Evolutionary conservation across 2,888 invertebrate species (phyloP), one percentile per base, ranked within the genome.

Genomic region (Melanostoma mellinum): DNA sequence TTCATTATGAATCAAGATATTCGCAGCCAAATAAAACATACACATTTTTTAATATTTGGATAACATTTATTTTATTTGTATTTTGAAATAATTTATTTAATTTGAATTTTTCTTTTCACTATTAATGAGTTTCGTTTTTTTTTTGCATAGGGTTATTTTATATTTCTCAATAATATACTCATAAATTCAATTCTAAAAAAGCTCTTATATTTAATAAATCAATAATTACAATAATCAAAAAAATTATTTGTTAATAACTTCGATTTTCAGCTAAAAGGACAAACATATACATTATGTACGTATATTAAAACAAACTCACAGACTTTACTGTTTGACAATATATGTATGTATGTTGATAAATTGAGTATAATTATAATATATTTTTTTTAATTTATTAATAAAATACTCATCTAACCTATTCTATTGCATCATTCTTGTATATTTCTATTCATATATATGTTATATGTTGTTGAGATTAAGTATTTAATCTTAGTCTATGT

Each of bases 341-440:
- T 4, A 42, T 30, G 38, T 33, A 61, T 58, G 38, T 35, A 38
- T 46, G 72, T 10, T 69, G 44, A 71, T 61, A 58, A 55, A 71
- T 63, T 55, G 72, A 77, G 60, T 67, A 63, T 50, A 77, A 76
- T 71, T 30, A 55, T 50, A 72, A 61, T 74, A 73, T 42, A 48
- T 38, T 42, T 60, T 55, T 69, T 58, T 36, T 77, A 42, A 63
- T 69, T 75, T 42, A 42, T 76, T 68, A 73, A 63, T 82, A 82
- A 78, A 78, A 63, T 82, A 78, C 73, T 82, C 78, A 73, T 48
- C 82, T 82, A 82, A 69, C 82, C 82, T 82, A 82, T 56, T 78
- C 82, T 82, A 82, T 68, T 52, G 46, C 63, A 78, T 63, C 67
- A 30, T 69, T 74, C 72, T 74, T 78, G 78, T 78, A 78, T 78